Conservation (phyloP, 2,113 vertebrate species). For the Pipra filicauda region DNA sequence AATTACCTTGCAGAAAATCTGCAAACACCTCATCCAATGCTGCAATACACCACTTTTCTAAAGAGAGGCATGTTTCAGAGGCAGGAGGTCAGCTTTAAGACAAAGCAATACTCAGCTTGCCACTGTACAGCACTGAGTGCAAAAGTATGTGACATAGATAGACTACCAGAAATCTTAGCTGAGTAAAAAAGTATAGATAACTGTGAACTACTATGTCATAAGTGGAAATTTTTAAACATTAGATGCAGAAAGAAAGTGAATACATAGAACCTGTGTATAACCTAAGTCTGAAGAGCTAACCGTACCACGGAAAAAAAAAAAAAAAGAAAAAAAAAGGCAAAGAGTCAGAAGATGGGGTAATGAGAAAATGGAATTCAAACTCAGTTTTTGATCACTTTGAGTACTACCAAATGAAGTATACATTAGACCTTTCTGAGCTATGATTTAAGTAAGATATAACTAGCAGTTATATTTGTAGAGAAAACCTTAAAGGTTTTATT, state of each 20-base stretch:
- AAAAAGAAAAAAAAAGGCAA: not conserved
- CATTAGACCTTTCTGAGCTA: not conserved
- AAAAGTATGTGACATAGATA: not conserved
- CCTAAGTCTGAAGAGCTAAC: not conserved
- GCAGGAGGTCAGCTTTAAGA: not conserved
- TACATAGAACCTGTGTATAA: not conserved
- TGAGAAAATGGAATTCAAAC: not conserved
- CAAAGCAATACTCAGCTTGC: not conserved
- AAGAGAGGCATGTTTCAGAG: not conserved
- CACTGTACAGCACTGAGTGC: fast-evolving
- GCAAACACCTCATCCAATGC: not conserved
- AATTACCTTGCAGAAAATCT: not conserved
- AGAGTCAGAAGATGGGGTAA: not conserved
- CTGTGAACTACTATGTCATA: not conserved
- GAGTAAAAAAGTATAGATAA: not conserved
- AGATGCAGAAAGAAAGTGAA: not conserved
- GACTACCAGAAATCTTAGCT: not conserved
- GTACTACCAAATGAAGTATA: not conserved
- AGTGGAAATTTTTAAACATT: not conserved
- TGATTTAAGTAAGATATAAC: not conserved
- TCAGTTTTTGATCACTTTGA: not conserved
- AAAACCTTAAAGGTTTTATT: not conserved
- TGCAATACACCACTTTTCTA: not conserved
- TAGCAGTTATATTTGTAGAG: not conserved
- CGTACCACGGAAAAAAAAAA: not conserved